Conservation (phyloP, 30 jellyfish, hydroid and myxozoan species). For the Turritopsis dohrnii region DNA sequence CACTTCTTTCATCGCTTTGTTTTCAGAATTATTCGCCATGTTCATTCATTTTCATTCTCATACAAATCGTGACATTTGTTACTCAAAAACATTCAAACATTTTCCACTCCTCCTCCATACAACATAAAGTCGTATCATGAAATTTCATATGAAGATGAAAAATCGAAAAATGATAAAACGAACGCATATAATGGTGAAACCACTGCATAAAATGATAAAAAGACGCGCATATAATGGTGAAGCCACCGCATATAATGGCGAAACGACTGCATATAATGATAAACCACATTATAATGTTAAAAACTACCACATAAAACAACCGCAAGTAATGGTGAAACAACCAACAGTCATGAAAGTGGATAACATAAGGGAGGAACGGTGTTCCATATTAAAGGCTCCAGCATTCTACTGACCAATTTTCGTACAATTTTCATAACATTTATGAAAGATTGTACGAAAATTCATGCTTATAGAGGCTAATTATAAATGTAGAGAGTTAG, state of each 20-base stretch:
- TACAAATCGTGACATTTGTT: background rate
- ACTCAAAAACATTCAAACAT: background rate
- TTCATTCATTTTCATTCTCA: background rate
- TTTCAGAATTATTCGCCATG: background rate
- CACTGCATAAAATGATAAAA: background rate
- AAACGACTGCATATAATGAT: background rate
- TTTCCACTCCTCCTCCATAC: background rate
- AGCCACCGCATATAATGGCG: constrained; percentile 2
- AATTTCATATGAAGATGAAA: background rate
- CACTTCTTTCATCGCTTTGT: constrained; percentile 5
- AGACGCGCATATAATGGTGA: background rate
- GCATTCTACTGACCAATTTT: no score
- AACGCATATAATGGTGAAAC: background rate
- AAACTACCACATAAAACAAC: background rate
- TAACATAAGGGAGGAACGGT: background rate
- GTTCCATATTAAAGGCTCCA: no score
- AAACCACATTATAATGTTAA: background rate
- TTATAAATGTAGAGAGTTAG: no score
- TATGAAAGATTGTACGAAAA: no score
- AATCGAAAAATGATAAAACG: background rate
- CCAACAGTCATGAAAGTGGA: background rate
- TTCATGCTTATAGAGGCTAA: no score
- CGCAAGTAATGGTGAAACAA: background rate
- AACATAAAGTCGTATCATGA: constrained; percentile 3
- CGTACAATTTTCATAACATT: no score